Evolutionary conservation across 1,140 invertebrate genomes (phyloP).

Genomic region (Hestina assimilis): DNA sequence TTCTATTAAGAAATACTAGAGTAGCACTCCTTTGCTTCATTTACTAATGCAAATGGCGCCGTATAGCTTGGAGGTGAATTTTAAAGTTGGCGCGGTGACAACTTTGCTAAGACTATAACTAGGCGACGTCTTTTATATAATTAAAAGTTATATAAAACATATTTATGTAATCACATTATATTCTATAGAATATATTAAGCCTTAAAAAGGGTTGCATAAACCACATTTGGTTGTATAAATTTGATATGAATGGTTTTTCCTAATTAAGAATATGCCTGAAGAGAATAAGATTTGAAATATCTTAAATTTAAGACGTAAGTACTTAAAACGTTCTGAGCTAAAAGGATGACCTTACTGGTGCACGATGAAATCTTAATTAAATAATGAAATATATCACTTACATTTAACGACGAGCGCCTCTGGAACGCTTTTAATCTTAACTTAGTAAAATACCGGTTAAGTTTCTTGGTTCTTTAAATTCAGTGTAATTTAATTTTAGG

Average conservation of each 20-base stretch:
- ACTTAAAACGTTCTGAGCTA: conserved; percentile 29
- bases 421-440: background rate
- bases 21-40: too few species aligned
- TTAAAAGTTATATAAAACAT: background rate
- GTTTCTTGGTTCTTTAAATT: background rate
- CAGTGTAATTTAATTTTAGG: background rate
- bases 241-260: too few species aligned
- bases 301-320: background rate
- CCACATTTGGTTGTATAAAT: background rate
- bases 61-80: background rate
- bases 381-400: conserved; percentile 24
- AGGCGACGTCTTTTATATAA: background rate
- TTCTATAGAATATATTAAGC: background rate
- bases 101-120: background rate
- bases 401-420: conserved; percentile 5
- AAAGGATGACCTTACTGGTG: conserved; percentile 25
- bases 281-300: too few species aligned
- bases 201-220: background rate
- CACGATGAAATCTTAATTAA: conserved; percentile 32
- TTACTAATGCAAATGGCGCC: background rate
- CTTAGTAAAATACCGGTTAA: background rate
- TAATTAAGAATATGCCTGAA: too few species aligned
- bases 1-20: too few species aligned
- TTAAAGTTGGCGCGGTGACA: background rate
- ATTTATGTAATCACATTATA: background rate